Base-by-base conservation (phyloP, 2,113 vertebrate species). In the Saguinus imperator region DNA sequence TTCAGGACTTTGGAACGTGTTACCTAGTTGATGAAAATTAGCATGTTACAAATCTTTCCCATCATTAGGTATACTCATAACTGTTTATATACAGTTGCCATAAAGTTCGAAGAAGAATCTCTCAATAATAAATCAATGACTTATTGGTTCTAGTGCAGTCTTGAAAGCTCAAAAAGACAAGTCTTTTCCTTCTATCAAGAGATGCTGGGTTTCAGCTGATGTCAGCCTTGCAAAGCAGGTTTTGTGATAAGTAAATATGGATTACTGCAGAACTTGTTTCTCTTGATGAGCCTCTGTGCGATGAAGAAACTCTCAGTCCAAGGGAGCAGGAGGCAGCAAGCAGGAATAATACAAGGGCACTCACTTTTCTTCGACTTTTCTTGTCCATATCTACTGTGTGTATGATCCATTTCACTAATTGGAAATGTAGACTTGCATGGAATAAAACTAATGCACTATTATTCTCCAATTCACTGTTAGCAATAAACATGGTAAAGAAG, bases 171-270 rank as follows among this genome's bases (percentile, higher is more conserved):
- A 29, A 94, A 72, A 86, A 45, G 17, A 32, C 3, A 7, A 12
- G 43, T 6, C 64, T 95, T 89, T 23, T 81, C 32, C 18, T 79
- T 23, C 40, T 48, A 70, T n/a, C n/a, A 66, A 29, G 77, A 80
- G 83, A 85, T 4, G 8, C 18, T 40, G 45, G 57, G 55, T 55
- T 91, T 72, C 55, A 29, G 90, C 13, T 45, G 52, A 40, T 0
- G 9, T 48, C 64, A 77, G 91, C 35, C 55, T 61, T 80, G 79
- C 8, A 85, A 73, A 91, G 73, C 94, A 58, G 94, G 94, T 92
- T 94, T 87, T 91, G 5, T 73, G 83, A 68, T 1, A 57, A 20
- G 86, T n/a, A 66, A 82, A 57, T 25, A 48, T 1, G 45, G 17
- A 7, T 10, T 18, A 64, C 61, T 80, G 35, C 32, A 27, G n/a